Conservation (phyloP, 2,797 vertebrate genomes). For the Sitta carolinensis region DNA sequence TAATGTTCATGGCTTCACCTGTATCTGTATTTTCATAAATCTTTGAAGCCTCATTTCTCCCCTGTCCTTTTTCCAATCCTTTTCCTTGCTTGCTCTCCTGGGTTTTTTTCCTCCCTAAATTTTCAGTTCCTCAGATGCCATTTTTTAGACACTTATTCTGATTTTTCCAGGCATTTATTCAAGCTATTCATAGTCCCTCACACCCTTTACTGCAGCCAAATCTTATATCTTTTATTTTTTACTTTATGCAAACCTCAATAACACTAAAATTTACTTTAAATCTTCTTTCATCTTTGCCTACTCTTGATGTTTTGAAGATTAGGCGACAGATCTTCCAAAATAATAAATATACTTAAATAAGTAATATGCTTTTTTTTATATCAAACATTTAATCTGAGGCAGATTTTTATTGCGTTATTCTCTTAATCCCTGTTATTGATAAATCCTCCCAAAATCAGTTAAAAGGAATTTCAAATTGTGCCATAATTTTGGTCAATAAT, state of each 20-base stretch:
- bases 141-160: not conserved
- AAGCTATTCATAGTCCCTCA: not conserved
- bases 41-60: not conserved
- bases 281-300: not conserved
- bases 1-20: not conserved
- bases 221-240: not conserved
- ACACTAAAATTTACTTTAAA: not conserved
- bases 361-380: no score
- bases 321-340: not conserved
- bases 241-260: not conserved
- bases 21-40: not conserved
- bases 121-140: not conserved
- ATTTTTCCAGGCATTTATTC: not conserved
- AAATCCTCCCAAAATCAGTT: not conserved
- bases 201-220: not conserved
- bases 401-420: not conserved
- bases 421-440: not conserved
- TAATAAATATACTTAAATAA: no score
- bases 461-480: no score
- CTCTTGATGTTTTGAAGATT: not conserved
- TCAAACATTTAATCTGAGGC: not conserved
- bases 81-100: not conserved
- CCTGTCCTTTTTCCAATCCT: rapidly evolving
- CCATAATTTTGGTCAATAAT: no score
- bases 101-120: not conserved